phyloP scores from a whole-genome alignment of 1,140 invertebrate genomes.

The Epicauta chinensis region DNA sequence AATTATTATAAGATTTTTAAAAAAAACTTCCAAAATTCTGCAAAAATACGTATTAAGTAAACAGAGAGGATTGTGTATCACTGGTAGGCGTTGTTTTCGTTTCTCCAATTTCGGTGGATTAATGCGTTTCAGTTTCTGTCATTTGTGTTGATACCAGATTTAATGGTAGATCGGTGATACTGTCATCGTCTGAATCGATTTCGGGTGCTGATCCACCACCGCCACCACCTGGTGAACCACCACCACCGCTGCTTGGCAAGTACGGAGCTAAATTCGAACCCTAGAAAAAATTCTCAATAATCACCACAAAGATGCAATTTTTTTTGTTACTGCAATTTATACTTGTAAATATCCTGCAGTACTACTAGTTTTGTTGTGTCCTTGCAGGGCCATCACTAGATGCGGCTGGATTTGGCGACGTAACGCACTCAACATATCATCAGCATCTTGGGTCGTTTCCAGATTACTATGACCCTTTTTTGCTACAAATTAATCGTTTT shows the following conservation, averaged over 20 bases:
- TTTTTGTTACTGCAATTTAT: neutral
- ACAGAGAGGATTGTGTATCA: slow-evolving; percentile 6
- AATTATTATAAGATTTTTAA: slow-evolving; percentile 1
- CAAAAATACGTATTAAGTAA: neutral
- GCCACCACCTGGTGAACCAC: neutral
- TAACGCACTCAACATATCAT: slow-evolving; percentile 45
- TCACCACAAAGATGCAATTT: slow-evolving; percentile 3
- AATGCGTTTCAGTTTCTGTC: slow-evolving; percentile 39
- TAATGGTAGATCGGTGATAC: slow-evolving; percentile 37
- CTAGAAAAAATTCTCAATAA: slow-evolving; percentile 16
- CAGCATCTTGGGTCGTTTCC: slow-evolving; percentile 34
- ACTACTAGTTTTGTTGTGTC: slow-evolving; percentile 30
- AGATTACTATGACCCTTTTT: slow-evolving; percentile 11
- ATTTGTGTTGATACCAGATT: slow-evolving; percentile 41
- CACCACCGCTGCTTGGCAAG: slow-evolving; percentile 22
- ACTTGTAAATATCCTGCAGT: slow-evolving; percentile 7
- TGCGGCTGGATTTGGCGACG: slow-evolving; percentile 45
- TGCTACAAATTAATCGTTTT: slow-evolving; percentile 6
- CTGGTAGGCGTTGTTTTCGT: slow-evolving; percentile 3
- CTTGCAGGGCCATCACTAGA: slow-evolving; percentile 43
- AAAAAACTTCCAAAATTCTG: slow-evolving; percentile 2
- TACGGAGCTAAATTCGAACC: slow-evolving; percentile 29
- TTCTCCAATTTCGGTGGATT: slow-evolving; percentile 5
- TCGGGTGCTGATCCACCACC: slow-evolving; percentile 30
- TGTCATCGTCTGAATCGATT: slow-evolving; percentile 38